A percentile compares a stretch with the other conserved stretches of the same genome.
phyloP scores from a whole-genome alignment of 2,113 vertebrate genomes.

The Toxostoma redivivum region DNA sequence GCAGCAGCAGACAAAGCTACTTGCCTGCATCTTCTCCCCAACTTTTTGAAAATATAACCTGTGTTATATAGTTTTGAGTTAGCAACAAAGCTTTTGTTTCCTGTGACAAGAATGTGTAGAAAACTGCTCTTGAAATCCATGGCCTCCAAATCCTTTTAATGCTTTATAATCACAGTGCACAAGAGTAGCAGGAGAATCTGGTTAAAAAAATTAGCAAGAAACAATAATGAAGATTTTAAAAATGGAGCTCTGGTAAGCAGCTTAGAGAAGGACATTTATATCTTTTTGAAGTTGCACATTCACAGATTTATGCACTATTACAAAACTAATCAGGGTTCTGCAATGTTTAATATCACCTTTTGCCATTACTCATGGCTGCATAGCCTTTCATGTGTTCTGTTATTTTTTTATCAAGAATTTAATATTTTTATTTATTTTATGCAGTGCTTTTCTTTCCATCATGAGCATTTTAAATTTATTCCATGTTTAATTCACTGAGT shows the following conservation, averaged over 20 bases:
- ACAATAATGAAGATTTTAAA: conserved; percentile 10
- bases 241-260: conserved; percentile 29
- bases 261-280: conserved; percentile 35
- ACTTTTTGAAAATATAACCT: not conserved
- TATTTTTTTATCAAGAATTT: not conserved
- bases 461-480: conserved; percentile 20
- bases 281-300: conserved; percentile 37
- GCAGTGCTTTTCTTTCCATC: not conserved
- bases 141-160: conserved; percentile 34
- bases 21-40: not conserved
- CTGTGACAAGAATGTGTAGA: not conserved
- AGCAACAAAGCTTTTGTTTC: not conserved
- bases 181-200: not conserved
- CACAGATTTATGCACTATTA: conserved; percentile 7
- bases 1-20: not conserved
- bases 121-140: not conserved
- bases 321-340: conserved; percentile 36
- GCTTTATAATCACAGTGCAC: not conserved
- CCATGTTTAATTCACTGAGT: conserved; percentile 39
- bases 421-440: not conserved
- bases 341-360: conserved; percentile 18
- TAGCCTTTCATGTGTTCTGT: not conserved
- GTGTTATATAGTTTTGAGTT: not conserved
- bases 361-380: not conserved
- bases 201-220: conserved; percentile 44